Percentiles rank a stretch among this genome's conserved stretches.
Conservation (phyloP, 2,888 invertebrate genomes). For the Nebria salina region DNA sequence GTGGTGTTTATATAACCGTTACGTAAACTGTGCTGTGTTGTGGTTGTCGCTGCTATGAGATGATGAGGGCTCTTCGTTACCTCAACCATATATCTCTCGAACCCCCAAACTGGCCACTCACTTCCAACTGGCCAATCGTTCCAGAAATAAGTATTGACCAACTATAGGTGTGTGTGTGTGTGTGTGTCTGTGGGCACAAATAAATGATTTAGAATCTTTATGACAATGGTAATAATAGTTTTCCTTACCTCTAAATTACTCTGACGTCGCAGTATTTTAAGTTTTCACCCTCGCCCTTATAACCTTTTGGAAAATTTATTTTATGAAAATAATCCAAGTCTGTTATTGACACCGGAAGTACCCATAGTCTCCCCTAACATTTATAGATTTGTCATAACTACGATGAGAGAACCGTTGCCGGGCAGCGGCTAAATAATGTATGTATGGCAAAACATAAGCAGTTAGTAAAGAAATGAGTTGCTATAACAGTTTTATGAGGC, state of each 20-base stretch:
- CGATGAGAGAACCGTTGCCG: neutral
- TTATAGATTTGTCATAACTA: constrained; percentile 16
- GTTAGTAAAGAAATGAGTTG: neutral
- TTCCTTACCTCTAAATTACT: neutral
- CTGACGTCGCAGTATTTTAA: neutral
- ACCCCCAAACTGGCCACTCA: neutral
- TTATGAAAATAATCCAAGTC: constrained; percentile 17
- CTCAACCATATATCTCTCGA: neutral
- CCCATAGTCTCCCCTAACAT: neutral
- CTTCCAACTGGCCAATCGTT: neutral
- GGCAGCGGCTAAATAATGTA: neutral
- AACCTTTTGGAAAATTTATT: constrained; percentile 2
- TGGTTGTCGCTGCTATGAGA: neutral
- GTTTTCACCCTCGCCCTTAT: neutral
- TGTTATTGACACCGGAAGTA: constrained; percentile 31
- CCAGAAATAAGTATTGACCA: neutral
- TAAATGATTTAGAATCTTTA: neutral
- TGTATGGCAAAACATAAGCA: neutral
- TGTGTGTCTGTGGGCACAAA: neutral
- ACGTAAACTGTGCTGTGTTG: neutral
- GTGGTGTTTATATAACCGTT: neutral
- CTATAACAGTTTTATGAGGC: neutral
- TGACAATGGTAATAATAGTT: neutral
- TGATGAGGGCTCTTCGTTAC: neutral
- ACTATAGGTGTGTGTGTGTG: too few relatives aligned